phyloP scores from a whole-genome alignment of 1,140 invertebrate species.

The Macrotrachela quadricornifera region DNA sequence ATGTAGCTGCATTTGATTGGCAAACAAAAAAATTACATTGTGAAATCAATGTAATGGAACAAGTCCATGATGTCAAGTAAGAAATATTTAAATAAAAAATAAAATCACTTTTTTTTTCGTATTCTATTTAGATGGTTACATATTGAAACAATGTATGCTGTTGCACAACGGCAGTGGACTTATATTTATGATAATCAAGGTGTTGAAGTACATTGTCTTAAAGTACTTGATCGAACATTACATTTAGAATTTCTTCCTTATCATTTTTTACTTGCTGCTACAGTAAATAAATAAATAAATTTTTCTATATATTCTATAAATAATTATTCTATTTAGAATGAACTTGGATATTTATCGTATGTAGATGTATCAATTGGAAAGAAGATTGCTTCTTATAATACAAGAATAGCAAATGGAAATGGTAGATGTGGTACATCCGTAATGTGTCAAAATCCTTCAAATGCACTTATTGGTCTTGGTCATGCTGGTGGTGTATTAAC shows the following conservation, averaged over 20 bases:
- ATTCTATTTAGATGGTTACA: constrained; percentile 54
- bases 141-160: constrained; percentile 84
- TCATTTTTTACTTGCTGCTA: constrained; percentile 75
- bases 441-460: constrained; percentile 81
- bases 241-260: constrained; percentile 82
- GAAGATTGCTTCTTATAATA: constrained; percentile 52
- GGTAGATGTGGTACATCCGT: constrained; percentile 20
- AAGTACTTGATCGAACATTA: constrained; percentile 53
- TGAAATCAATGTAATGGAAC: constrained; percentile 95
- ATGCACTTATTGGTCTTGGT: constrained; percentile 72
- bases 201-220: constrained; percentile 83
- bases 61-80: constrained; percentile 59
- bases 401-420: constrained; percentile 16
- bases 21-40: constrained; percentile 75
- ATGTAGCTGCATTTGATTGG: constrained; percentile 91
- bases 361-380: constrained; percentile 81
- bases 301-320: not conserved
- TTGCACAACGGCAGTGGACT: constrained; percentile 84
- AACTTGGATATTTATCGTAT: constrained; percentile 62
- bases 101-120: too few relatives aligned
- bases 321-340: constrained; percentile 37
- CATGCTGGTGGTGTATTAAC: constrained; percentile 70
- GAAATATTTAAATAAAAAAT: constrained; percentile 8
- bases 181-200: constrained; percentile 93
- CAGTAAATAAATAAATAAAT: constrained; percentile 36